Conservation (phyloP, 2,113 vertebrate species). For the Parus major region DNA sequence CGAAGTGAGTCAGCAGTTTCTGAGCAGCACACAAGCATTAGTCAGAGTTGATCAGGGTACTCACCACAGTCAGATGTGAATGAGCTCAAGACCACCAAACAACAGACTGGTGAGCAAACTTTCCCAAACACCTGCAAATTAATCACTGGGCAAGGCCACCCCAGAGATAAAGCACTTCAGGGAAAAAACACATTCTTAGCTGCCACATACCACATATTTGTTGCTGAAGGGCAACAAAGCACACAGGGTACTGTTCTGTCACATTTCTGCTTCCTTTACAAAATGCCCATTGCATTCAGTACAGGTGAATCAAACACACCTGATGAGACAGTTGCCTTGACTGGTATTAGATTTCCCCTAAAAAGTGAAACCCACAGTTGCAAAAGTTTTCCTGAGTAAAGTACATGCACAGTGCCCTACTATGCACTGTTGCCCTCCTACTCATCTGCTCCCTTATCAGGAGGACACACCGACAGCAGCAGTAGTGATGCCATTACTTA, state of each 20-base stretch:
- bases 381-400: neutral
- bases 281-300: neutral
- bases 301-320: neutral
- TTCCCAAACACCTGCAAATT: neutral
- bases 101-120: neutral
- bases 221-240: neutral
- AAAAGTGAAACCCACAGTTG: neutral
- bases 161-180: neutral
- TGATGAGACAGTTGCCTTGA: neutral
- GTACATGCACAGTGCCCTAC: neutral
- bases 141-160: neutral
- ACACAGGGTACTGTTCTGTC: neutral
- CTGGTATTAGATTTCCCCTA: neutral
- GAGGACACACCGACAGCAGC: neutral
- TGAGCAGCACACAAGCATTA: neutral
- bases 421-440: neutral
- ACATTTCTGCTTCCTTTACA: neutral
- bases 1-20: constrained; percentile 37
- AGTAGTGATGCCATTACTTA: neutral
- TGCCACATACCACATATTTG: neutral
- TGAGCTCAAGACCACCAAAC: neutral
- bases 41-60: neutral
- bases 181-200: neutral
- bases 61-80: neutral
- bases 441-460: neutral